phyloP scores from a whole-genome alignment of 2,888 invertebrate species.

The Troglohyphantes excavatus region DNA sequence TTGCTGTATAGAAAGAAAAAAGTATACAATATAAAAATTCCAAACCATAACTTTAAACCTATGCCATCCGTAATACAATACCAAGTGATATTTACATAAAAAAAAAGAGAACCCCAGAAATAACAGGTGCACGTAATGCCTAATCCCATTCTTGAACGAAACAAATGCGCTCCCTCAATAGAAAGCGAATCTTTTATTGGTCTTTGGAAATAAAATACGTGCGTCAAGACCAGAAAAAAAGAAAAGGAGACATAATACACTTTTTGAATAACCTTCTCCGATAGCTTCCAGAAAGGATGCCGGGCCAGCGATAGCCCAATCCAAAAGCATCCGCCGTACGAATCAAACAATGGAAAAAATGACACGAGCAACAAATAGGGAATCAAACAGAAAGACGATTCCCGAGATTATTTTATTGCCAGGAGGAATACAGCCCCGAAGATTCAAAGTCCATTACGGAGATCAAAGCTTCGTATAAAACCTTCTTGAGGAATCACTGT shows the following conservation, averaged over 20 bases:
- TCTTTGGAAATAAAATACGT: background rate
- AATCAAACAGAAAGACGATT: slow-evolving; percentile 33
- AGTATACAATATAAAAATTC: too few species aligned
- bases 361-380: slow-evolving; percentile 32
- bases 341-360: background rate
- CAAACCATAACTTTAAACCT: too few species aligned
- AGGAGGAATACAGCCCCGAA: slow-evolving; percentile 10
- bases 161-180: background rate
- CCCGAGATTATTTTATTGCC: slow-evolving; percentile 50
- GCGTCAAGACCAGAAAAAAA: background rate
- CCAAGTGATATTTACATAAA: background rate
- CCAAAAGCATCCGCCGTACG: background rate
- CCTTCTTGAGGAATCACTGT: slow-evolving; percentile 16
- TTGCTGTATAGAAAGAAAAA: too few species aligned
- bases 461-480: slow-evolving; percentile 47
- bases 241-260: background rate
- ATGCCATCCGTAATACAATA: background rate
- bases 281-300: background rate
- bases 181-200: background rate
- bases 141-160: background rate
- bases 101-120: background rate
- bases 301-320: background rate
- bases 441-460: slow-evolving; percentile 59
- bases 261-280: background rate
- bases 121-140: slow-evolving; percentile 1